Conservation (phyloP, 2,888 invertebrate species). For the Ennomos quercinarius region DNA sequence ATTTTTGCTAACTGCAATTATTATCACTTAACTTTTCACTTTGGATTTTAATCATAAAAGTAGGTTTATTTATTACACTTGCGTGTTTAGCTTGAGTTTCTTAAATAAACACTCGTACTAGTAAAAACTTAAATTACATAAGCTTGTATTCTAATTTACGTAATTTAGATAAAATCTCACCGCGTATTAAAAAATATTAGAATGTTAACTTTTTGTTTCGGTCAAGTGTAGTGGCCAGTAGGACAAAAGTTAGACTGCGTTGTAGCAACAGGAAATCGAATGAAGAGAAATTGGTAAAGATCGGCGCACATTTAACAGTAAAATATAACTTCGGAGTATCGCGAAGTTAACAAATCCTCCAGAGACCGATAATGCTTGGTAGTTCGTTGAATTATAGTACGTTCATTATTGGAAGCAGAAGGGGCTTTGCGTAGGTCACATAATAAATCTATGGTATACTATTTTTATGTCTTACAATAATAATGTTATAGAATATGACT, state of each 20-base stretch:
- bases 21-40: slow-evolving; percentile 53
- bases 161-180: slow-evolving; percentile 3
- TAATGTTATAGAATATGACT: too few relatives aligned
- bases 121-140: neutral
- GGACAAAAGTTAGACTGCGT: slow-evolving; percentile 58
- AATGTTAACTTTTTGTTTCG: slow-evolving; percentile 6
- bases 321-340: too few relatives aligned
- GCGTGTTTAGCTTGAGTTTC: slow-evolving; percentile 29
- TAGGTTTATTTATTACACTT: slow-evolving; percentile 36
- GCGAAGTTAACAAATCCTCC: too few relatives aligned
- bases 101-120: slow-evolving; percentile 9
- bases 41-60: slow-evolving; percentile 61
- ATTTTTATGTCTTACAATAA: too few relatives aligned
- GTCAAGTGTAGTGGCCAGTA: slow-evolving; percentile 44
- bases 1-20: slow-evolving; percentile 47
- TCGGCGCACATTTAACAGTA: slow-evolving; percentile 49
- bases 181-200: slow-evolving; percentile 1
- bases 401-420: too few relatives aligned
- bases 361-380: too few relatives aligned
- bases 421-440: too few relatives aligned
- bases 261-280: slow-evolving; percentile 48
- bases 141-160: neutral
- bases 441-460: too few relatives aligned
- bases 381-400: too few relatives aligned
- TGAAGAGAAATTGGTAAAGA: slow-evolving; percentile 52